These are phyloP conservation scores for Aporrectodea caliginosa DNA, from an alignment of 1,140 invertebrate species.

Conservation along the genomic window DNA sequence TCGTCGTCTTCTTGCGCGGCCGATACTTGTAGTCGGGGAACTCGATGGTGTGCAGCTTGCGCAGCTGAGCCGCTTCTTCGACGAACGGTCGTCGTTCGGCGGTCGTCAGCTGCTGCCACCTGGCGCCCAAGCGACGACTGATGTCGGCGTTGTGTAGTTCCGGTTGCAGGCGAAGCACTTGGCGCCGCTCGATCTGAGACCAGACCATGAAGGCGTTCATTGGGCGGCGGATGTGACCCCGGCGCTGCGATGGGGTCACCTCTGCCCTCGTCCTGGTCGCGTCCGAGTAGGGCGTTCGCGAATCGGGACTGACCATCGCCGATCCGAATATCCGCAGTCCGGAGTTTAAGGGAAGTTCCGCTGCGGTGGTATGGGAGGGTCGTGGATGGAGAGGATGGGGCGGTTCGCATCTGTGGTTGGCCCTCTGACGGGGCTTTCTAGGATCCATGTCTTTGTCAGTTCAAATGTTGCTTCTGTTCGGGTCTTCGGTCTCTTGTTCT, in stretches of 20 bases:
- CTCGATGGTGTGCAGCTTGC: slow-evolving; percentile 95
- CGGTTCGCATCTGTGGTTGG: too few species aligned
- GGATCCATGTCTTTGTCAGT: too few species aligned
- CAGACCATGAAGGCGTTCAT: slow-evolving; percentile 99
- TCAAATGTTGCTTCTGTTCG: too few species aligned
- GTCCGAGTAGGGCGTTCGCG: slow-evolving; percentile 9
- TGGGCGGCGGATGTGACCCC: slow-evolving; percentile 88
- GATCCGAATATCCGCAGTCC: too few species aligned
- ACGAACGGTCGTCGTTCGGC: slow-evolving; percentile 92
- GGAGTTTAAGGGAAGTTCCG: too few species aligned
- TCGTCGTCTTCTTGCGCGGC: slow-evolving; percentile 58
- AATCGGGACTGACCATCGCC: too few species aligned
- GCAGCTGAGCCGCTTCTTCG: slow-evolving; percentile 89
- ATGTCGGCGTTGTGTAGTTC: slow-evolving; percentile 99
- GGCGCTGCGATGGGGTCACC: slow-evolving; percentile 54
- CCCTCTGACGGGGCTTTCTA: too few species aligned
- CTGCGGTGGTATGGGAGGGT: too few species aligned
- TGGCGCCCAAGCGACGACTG: slow-evolving; percentile 85
- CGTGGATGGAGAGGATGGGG: too few species aligned
- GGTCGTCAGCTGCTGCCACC: slow-evolving; percentile 68
- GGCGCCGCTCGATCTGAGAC: slow-evolving; percentile 84
- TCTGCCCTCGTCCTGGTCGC: slow-evolving; percentile 12
- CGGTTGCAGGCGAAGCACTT: slow-evolving; percentile 92
- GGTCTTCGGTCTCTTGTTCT: too few species aligned
- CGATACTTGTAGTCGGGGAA: slow-evolving; percentile 94